Percentiles rank a stretch among this genome's conserved stretches.
phyloP scores from a whole-genome alignment of 1,140 invertebrate genomes.

The Hylaeus volcanicus region DNA sequence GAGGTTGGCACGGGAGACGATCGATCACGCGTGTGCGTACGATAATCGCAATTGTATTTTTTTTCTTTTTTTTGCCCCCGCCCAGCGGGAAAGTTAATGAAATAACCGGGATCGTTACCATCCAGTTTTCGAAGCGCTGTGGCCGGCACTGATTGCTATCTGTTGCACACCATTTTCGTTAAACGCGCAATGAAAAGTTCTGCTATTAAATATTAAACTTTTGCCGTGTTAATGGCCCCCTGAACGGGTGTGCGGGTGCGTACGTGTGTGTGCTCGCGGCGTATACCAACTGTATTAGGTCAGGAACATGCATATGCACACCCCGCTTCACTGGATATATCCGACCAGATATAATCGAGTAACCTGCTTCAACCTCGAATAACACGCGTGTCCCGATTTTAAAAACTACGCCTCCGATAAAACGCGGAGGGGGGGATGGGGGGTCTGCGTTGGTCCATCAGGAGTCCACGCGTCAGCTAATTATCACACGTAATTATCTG shows the following conservation, averaged over 20 bases:
- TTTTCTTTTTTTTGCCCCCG: background rate
- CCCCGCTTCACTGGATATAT: conserved; percentile 4
- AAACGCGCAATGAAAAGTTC: conserved; percentile 35
- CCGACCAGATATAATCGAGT: conserved; percentile 47
- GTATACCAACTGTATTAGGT: conserved; percentile 47
- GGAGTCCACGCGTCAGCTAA: background rate
- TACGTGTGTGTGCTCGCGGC: background rate
- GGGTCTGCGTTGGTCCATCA: background rate
- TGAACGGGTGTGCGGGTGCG: background rate
- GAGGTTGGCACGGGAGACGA: no score
- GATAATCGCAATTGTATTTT: conserved; percentile 18
- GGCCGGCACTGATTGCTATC: conserved; percentile 14
- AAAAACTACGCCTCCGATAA: conserved; percentile 25
- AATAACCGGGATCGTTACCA: conserved; percentile 13
- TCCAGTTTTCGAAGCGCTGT: conserved; percentile 12
- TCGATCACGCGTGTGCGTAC: background rate
- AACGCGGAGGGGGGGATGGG: background rate
- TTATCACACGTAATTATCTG: background rate
- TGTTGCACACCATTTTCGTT: conserved; percentile 26
- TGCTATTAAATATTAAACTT: conserved; percentile 46
- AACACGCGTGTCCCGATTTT: conserved; percentile 44
- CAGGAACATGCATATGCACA: conserved; percentile 9
- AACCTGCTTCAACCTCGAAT: conserved; percentile 51
- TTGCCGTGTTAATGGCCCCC: conserved; percentile 20
- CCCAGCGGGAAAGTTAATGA: background rate